Conservation (phyloP, 35 echinoderm and acorn worm genomes). For the Lytechinus variegatus region DNA sequence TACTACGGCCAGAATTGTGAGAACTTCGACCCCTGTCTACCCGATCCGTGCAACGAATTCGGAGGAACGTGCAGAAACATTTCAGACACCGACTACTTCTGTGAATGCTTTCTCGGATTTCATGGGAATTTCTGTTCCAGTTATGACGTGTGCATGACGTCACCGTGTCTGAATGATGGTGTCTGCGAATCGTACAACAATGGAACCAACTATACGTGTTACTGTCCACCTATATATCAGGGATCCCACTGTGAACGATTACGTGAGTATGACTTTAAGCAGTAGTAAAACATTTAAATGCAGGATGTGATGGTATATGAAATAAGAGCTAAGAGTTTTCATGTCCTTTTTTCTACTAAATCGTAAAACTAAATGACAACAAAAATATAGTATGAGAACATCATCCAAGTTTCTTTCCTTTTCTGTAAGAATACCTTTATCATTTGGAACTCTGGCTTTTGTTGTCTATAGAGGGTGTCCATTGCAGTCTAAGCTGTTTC, state of each 20-base stretch:
- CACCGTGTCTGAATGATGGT: slow-evolving; percentile 46
- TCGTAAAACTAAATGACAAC: too few species aligned
- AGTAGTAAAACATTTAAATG: too few species aligned
- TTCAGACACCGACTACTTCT: slow-evolving; percentile 33
- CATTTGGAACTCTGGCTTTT: too few species aligned
- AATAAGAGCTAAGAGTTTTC: too few species aligned
- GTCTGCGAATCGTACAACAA: neutral
- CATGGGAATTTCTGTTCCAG: slow-evolving; percentile 36
- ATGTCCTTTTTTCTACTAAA: too few species aligned
- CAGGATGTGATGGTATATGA: too few species aligned
- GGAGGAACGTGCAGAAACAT: slow-evolving; percentile 49
- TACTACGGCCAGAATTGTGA: slow-evolving; percentile 53
- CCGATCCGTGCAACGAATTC: neutral
- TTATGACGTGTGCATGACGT: slow-evolving; percentile 50
- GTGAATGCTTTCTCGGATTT: slow-evolving; percentile 50
- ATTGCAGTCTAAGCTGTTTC: too few species aligned
- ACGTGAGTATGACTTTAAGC: neutral
- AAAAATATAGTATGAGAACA: too few species aligned
- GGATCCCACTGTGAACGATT: slow-evolving; percentile 48
- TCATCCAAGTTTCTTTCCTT: too few species aligned
- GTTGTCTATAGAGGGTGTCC: too few species aligned
- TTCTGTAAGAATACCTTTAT: too few species aligned
- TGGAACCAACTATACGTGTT: slow-evolving; percentile 21
- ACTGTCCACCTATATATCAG: neutral
- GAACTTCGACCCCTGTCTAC: slow-evolving; percentile 31